Conservation (phyloP, 2,888 invertebrate species). For the Drosophila algonquin region DNA sequence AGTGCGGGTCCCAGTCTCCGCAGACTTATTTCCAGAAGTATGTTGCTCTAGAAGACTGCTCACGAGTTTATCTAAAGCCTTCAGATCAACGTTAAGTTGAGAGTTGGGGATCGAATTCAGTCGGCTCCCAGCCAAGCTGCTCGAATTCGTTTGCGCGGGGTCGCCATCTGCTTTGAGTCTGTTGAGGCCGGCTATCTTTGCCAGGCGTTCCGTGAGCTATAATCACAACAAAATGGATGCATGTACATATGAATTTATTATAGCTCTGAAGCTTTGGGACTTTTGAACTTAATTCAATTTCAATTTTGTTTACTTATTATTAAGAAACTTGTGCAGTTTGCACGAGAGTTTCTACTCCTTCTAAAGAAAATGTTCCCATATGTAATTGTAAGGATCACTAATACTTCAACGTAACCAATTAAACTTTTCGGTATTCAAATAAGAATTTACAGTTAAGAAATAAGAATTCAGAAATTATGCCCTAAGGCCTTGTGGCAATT, state of each 20-base stretch:
- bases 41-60: constrained; percentile 86
- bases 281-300: neutral
- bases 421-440: constrained; percentile 38
- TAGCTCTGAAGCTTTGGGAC: neutral
- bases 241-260: too few relatives aligned
- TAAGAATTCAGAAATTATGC: constrained; percentile 52
- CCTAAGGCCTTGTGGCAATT: constrained; percentile 38
- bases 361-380: constrained; percentile 7
- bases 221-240: constrained; percentile 9
- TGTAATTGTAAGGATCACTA: constrained; percentile 18
- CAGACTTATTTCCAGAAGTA: constrained; percentile 30
- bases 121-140: constrained; percentile 67
- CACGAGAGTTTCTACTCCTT: neutral
- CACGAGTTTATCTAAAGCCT: constrained; percentile 87
- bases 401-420: constrained; percentile 40
- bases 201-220: constrained; percentile 82
- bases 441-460: constrained; percentile 57
- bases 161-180: constrained; percentile 51
- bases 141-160: constrained; percentile 51
- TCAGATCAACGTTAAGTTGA: constrained; percentile 86
- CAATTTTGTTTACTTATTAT: neutral
- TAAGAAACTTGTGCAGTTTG: neutral
- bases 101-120: constrained; percentile 82
- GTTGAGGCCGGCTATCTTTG: constrained; percentile 80
- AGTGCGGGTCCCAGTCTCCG: constrained; percentile 59